Evolutionary conservation across 2,888 invertebrate genomes (phyloP).

Genomic region (Chaetoderma sp.): DNA sequence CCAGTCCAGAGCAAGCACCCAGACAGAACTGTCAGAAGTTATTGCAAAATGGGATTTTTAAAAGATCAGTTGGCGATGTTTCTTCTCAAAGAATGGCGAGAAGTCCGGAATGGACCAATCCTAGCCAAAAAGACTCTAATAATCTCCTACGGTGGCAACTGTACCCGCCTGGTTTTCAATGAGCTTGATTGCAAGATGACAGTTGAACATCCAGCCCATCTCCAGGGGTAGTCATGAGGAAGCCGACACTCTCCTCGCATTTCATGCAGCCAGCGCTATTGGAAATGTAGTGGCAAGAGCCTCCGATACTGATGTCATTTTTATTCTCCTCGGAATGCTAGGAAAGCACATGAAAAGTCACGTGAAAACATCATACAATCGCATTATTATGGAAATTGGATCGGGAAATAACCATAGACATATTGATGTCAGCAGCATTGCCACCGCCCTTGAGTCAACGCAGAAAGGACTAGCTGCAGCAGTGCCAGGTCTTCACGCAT

Average conservation of each 20-base stretch:
- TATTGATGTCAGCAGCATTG: constrained; percentile 8
- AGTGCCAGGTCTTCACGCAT: constrained; percentile 6
- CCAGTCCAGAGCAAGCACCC: constrained; percentile 11
- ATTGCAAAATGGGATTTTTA: constrained; percentile 16
- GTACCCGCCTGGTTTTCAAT: not conserved
- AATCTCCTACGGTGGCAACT: constrained; percentile 8
- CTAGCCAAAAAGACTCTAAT: constrained; percentile 11
- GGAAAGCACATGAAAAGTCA: not conserved
- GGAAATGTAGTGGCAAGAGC: constrained; percentile 13
- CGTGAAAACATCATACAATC: not conserved
- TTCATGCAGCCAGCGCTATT: constrained; percentile 9
- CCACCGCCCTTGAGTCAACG: not conserved
- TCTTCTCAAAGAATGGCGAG: constrained; percentile 12
- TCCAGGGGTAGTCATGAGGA: constrained; percentile 23
- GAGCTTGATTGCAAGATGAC: not conserved
- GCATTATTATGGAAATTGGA: no score
- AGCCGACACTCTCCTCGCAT: constrained; percentile 16
- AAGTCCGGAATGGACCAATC: constrained; percentile 5
- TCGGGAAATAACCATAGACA: constrained; percentile 13
- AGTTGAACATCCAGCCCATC: constrained; percentile 4
- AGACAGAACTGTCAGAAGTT: not conserved
- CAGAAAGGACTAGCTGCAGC: constrained; percentile 1
- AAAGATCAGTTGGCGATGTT: constrained; percentile 16
- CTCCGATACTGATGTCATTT: constrained; percentile 25
- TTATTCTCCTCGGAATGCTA: constrained; percentile 21